Conservation (phyloP, 2,888 invertebrate genomes). For the Trachelus stipa region DNA sequence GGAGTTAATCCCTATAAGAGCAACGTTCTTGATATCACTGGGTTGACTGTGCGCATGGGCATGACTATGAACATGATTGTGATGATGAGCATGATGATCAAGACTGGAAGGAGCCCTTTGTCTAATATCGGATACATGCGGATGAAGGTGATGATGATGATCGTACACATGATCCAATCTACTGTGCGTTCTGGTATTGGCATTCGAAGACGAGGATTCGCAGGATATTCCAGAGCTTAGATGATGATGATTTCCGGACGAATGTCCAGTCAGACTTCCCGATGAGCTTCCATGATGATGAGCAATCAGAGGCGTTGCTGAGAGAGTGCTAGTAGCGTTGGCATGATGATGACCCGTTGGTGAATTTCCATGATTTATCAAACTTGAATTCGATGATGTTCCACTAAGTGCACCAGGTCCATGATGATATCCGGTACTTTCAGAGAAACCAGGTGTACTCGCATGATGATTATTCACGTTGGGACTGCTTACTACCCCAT, state of each 20-base stretch:
- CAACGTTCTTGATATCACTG: constrained; percentile 47
- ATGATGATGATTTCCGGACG: constrained; percentile 48
- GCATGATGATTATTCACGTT: constrained; percentile 10
- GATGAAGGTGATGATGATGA: constrained; percentile 45
- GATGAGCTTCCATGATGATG: constrained; percentile 51
- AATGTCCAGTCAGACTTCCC: constrained; percentile 44
- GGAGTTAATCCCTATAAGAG: constrained; percentile 51
- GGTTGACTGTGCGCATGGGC: constrained; percentile 26
- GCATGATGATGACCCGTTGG: constrained; percentile 39
- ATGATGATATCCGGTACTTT: constrained; percentile 37
- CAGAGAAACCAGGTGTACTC: constrained; percentile 19
- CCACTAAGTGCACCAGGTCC: constrained; percentile 46
- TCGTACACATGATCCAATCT: constrained; percentile 54
- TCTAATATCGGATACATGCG: constrained; percentile 37
- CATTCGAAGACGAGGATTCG: constrained; percentile 52
- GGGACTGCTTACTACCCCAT: not conserved
- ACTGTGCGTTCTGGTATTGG: constrained; percentile 52
- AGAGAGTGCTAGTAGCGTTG: constrained; percentile 33
- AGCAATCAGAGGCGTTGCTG: constrained; percentile 45
- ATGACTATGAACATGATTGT: constrained; percentile 32
- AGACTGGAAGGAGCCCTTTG: constrained; percentile 29
- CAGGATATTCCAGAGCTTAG: constrained; percentile 55
- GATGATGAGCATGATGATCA: constrained; percentile 32
- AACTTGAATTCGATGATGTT: constrained; percentile 50
- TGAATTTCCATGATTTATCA: constrained; percentile 50